Evolutionary conservation across 2,888 invertebrate species (phyloP), one percentile per base, ranked within the genome.

Genomic region (Polydrusus pterygomalis): DNA sequence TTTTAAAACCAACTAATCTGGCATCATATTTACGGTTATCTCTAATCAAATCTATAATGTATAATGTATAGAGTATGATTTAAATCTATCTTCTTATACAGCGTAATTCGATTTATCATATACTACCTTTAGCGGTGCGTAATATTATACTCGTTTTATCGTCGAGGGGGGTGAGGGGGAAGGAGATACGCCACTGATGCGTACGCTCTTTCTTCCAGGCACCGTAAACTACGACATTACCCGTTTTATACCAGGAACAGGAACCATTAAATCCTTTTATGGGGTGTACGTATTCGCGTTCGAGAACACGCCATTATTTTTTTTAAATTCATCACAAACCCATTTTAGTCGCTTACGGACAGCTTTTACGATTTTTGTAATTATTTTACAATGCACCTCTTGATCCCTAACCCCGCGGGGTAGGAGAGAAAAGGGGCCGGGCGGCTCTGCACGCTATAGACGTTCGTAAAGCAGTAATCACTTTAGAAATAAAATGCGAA

Each of bases 401-500:
- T 10, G 17, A 49, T 34, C 49, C 64, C 64, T 49, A 17, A 45
- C 34, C 49, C 49, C 15, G n/a, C 64, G 9, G 25, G 49, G 64
- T 34, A 20, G 63, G 64, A 49, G 49, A 10, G 64, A 45, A 13
- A 64, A 64, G 47, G 47, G 34, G 64, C 49, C 49, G 64, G 13
- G 17, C 17, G n/a, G 30, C 17, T 15, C 34, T 7, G 11, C 64
- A 64, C 64, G 64, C 64, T 34, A 64, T 47, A 11, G 38, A 43
- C 34, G 30, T 49, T 30, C 15, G 47, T 64, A 49, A 64, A 13
- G 17, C 15, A 34, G 47, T 64, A 64, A 64, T 64, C 49, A 34
- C 49, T 64, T 49, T 49, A 47, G 45, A 64, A 64, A 47, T 45
- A 49, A 47, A 64, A 64, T 64, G 47, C 63, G 47, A 47, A 18